These are phyloP conservation scores for Plebejus melissa DNA, from an alignment of 2,888 invertebrate species.

Conservation along the genomic window DNA sequence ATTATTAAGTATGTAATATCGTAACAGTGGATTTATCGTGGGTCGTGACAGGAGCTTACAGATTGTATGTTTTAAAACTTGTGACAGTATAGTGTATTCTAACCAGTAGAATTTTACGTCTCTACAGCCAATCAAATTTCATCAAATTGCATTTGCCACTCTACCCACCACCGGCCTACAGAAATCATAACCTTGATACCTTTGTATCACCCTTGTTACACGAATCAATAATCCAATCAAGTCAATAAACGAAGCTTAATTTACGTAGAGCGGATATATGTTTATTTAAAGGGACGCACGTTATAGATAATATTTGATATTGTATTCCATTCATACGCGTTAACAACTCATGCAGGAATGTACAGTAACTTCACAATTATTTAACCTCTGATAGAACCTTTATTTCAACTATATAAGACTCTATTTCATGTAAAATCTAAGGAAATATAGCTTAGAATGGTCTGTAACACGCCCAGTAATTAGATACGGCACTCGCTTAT, in stretches of 20 bases:
- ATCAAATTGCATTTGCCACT: too few relatives aligned
- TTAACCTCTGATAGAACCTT: background rate
- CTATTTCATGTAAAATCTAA: background rate
- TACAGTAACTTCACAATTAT: background rate
- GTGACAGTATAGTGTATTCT: too few relatives aligned
- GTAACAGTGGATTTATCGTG: too few relatives aligned
- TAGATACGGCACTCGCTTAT: conserved; percentile 44
- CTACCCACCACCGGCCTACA: too few relatives aligned
- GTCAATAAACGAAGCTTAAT: background rate
- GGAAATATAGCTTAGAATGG: background rate
- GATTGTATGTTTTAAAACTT: too few relatives aligned
- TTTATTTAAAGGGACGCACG: conserved; percentile 13
- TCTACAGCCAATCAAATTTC: too few relatives aligned
- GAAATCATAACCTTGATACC: background rate
- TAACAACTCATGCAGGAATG: conserved; percentile 49
- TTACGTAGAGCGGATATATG: conserved; percentile 18
- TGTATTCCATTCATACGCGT: conserved; percentile 28
- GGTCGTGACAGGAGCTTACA: too few relatives aligned
- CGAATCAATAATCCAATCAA: background rate
- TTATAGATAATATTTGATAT: background rate
- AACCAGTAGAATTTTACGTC: too few relatives aligned
- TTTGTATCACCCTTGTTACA: background rate
- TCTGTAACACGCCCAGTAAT: conserved; percentile 55
- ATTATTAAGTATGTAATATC: too few relatives aligned
- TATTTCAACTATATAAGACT: background rate